Percentiles rank a stretch among this genome's conserved stretches.
These are phyloP conservation scores for Lathronympha strigana DNA, from an alignment of 2,888 invertebrate species.

Conservation along the genomic window DNA sequence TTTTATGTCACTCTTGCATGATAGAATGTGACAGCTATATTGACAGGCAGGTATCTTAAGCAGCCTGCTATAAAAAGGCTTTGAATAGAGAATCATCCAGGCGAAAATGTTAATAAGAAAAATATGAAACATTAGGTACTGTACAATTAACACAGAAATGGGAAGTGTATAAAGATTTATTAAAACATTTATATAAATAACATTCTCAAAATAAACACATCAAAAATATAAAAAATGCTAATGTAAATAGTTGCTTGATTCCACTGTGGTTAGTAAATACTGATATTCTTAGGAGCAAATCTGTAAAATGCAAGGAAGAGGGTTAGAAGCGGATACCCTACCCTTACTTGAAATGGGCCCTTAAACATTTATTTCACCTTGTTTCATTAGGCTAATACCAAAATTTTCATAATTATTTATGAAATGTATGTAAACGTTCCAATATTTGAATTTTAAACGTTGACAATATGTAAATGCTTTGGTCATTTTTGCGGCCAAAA, in stretches of 20 bases:
- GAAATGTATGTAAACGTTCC: too few species aligned
- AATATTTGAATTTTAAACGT: too few species aligned
- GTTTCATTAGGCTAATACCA: too few species aligned
- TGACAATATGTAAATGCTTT: too few species aligned
- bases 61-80: conserved; percentile 31
- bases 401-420: too few species aligned
- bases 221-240: conserved; percentile 20
- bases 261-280: conserved; percentile 66
- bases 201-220: conserved; percentile 31
- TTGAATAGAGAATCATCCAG: background rate
- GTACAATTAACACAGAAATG: conserved; percentile 11
- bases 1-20: conserved; percentile 3
- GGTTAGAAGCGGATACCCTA: conserved; percentile 13
- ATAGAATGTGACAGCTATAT: too few species aligned
- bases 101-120: background rate
- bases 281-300: conserved; percentile 82
- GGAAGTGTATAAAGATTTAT: conserved; percentile 11
- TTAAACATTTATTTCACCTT: background rate
- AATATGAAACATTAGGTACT: conserved; percentile 5
- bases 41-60: too few species aligned
- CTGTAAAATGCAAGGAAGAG: conserved; percentile 61
- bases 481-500: too few species aligned
- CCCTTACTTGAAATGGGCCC: background rate
- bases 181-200: conserved; percentile 17
- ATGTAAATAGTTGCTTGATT: conserved; percentile 20